These are phyloP conservation scores for Carpatolechia fugitivella DNA, from an alignment of 2,888 invertebrate genomes.

Conservation along the genomic window DNA sequence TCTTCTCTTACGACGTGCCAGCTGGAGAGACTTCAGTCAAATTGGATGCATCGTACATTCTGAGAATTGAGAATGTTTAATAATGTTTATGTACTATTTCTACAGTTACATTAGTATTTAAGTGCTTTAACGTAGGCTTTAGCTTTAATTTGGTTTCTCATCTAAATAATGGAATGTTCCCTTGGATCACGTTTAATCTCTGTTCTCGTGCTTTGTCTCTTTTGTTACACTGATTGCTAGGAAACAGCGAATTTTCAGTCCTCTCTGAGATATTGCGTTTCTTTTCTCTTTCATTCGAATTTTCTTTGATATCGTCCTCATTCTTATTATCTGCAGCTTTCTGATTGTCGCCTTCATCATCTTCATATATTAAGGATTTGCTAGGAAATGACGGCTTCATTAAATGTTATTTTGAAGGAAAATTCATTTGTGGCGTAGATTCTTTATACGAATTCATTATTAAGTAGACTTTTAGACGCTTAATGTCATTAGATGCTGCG, in stretches of 20 bases:
- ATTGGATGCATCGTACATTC: too few species aligned
- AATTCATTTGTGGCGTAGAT: background rate
- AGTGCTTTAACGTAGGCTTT: too few species aligned
- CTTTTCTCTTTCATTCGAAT: background rate
- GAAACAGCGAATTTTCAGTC: background rate
- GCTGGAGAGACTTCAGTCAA: too few species aligned
- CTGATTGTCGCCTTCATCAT: background rate
- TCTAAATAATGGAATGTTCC: too few species aligned
- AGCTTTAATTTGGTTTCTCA: too few species aligned
- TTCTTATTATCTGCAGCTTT: background rate
- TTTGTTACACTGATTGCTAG: background rate
- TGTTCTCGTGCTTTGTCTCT: background rate
- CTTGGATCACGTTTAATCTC: background rate
- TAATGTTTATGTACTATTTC: too few species aligned
- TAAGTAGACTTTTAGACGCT: background rate
- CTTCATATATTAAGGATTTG: background rate
- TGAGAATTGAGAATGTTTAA: too few species aligned
- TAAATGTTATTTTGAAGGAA: background rate
- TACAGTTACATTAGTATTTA: too few species aligned
- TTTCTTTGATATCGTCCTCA: background rate
- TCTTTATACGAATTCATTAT: background rate
- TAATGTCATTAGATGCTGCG: background rate
- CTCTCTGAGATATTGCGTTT: background rate
- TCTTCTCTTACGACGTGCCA: too few species aligned
- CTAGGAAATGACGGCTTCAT: constrained; percentile 2